phyloP scores from a whole-genome alignment of 2,888 invertebrate species.

The Isotomurus palustris region DNA sequence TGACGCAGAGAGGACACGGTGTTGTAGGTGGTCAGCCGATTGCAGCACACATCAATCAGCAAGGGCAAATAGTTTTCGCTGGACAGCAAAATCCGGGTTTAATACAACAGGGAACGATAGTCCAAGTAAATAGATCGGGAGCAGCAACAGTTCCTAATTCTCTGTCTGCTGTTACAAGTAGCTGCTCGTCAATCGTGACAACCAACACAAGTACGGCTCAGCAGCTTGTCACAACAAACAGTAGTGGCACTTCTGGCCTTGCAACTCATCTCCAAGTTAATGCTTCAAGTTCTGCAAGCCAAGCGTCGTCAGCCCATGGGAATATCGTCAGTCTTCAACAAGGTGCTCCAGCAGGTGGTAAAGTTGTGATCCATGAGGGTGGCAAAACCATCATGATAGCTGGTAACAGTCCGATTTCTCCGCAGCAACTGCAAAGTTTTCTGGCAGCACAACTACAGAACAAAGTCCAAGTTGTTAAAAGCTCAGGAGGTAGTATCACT shows the following conservation, averaged over 20 bases:
- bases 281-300: no score
- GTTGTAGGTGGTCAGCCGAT: not conserved
- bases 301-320: not conserved
- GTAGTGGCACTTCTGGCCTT: no score
- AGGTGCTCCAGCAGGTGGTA: slow-evolving; percentile 3
- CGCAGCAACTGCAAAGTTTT: slow-evolving; percentile 8
- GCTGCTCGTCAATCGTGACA: slow-evolving; percentile 10
- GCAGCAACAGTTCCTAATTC: not conserved
- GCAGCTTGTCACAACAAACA: no score
- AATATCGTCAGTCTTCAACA: not conserved
- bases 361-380: slow-evolving; percentile 23
- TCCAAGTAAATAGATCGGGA: not conserved
- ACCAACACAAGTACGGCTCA: slow-evolving; percentile 5
- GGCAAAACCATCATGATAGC: slow-evolving; percentile 14
- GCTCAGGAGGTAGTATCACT: not conserved
- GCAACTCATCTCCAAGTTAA: no score
- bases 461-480: slow-evolving; percentile 8
- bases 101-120: not conserved
- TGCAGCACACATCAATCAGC: slow-evolving; percentile 1
- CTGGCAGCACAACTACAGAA: slow-evolving; percentile 10
- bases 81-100: not conserved
- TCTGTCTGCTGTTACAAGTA: not conserved
- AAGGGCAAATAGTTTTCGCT: slow-evolving; percentile 2
- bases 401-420: slow-evolving; percentile 1
- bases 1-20: slow-evolving; percentile 5